Percentiles rank a stretch among this genome's conserved stretches.
phyloP scores from a whole-genome alignment of 2,797 vertebrate species.

The Prionace glauca region DNA sequence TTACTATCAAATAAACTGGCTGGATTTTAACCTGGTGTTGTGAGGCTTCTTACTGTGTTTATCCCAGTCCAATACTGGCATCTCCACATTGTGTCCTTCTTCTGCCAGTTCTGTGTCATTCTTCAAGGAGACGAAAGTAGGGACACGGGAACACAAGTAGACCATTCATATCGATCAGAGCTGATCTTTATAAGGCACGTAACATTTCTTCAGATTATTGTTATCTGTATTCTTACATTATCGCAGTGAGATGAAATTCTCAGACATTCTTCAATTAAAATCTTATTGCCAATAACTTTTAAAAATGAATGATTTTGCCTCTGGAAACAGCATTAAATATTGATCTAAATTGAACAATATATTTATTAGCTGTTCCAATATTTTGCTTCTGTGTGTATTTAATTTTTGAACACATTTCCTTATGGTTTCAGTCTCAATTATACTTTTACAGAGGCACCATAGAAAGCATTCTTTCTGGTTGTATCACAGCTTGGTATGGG shows the following conservation, averaged over 20 bases:
- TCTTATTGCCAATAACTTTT: neutral
- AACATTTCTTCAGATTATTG: neutral
- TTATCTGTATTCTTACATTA: neutral
- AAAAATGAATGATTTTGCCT: neutral
- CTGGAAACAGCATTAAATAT: neutral
- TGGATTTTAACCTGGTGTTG: too few species aligned
- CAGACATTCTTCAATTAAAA: neutral
- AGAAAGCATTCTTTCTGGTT: too few species aligned
- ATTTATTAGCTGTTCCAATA: neutral
- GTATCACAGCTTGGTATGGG: too few species aligned
- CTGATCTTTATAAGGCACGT: neutral
- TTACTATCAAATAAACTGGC: too few species aligned
- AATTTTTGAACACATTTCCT: neutral
- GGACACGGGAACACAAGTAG: neutral
- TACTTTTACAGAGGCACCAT: too few species aligned
- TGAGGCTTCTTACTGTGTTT: too few species aligned
- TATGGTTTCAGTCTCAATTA: neutral
- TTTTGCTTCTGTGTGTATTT: neutral
- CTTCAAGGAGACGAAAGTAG: neutral
- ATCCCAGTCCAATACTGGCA: too few species aligned
- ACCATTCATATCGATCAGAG: neutral
- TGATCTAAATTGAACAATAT: neutral
- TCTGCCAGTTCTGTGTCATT: neutral
- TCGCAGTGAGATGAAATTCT: neutral
- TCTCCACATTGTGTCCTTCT: neutral